Conservation (phyloP, 2,888 invertebrate genomes). For the Geophilus truncorum region DNA sequence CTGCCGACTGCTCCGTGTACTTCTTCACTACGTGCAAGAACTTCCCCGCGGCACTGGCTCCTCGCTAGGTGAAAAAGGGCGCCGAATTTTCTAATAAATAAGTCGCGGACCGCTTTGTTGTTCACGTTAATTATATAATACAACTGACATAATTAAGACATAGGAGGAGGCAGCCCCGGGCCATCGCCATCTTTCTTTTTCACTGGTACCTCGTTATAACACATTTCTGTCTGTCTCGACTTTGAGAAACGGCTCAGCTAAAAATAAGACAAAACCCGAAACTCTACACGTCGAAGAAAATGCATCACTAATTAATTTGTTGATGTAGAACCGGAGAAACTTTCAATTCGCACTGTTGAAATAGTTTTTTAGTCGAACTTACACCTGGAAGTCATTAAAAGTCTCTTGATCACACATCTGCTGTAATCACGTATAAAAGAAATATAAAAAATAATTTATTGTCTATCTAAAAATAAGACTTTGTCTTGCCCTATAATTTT, state of each 20-base stretch:
- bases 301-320: not conserved
- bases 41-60: not conserved
- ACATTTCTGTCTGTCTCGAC: not conserved
- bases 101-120: constrained; percentile 21
- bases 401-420: not conserved
- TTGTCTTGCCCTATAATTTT: not conserved
- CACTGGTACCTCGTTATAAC: not conserved
- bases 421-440: not conserved
- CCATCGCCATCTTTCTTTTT: constrained; percentile 5
- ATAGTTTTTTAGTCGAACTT: not conserved
- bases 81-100: constrained; percentile 19
- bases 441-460: not conserved
- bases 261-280: not conserved
- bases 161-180: not conserved
- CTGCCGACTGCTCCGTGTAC: not conserved
- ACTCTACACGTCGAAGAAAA: not conserved
- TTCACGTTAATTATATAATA: constrained; percentile 21
- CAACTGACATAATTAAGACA: constrained; percentile 25
- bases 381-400: constrained; percentile 16
- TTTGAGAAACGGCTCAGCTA: not conserved
- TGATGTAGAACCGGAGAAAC: not conserved
- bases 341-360: not conserved
- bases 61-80: not conserved
- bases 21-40: not conserved
- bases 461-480: not conserved